Evolutionary conservation across 2,888 invertebrate species (phyloP), one percentile per base, ranked within the genome.

Genomic region (Drosophila meridiana): DNA sequence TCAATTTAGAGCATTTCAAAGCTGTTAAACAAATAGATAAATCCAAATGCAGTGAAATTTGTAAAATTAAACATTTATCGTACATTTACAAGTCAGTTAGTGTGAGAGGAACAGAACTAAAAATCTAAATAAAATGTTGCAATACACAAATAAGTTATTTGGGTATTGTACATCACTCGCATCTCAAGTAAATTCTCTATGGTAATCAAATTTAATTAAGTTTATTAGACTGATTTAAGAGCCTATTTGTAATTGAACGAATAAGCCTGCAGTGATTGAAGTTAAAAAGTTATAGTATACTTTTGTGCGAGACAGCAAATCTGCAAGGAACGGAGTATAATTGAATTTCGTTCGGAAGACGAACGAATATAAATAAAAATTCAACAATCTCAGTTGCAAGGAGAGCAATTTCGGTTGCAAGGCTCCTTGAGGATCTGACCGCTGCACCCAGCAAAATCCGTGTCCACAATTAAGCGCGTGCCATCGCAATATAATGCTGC

Each of bases 381-480:
- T 20, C 20, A 6, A 52, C 5, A 52, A 5, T 45, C 13, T 47
- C 28, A 5, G 32, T 13, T 6, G 26, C 11, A 9, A 13, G 6
- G 13, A 30, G 14, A 48, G 14, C 1, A 48, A 47, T 30, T 48
- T 20, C 5, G 9, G 9, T 9, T 11, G 11, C 2, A 32, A 7
- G 9, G 7, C n/a, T 30, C 20, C 34, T 34, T 34, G 45, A 13
- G 28, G 6, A 26, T 45, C 26, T 26, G 20, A 26, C 9, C 20
- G 45, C 4, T 48, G 55, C 42, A 47, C 32, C 8, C n/a, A n/a
- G 32, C 42, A 61, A 70, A 66, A 60, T 80, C 76, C 64, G 66
- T 69, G 72, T 59, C 28, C 42, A 69, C 80, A 84, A 83, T 80
- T 83, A 80, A 80, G 87, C 68, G 73, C 79, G 72, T 78, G 75